A percentile compares a stretch with the other conserved stretches of the same genome.
These are phyloP conservation scores for Drosophila phalerata DNA, from an alignment of 2,888 invertebrate genomes.

Conservation along the genomic window DNA sequence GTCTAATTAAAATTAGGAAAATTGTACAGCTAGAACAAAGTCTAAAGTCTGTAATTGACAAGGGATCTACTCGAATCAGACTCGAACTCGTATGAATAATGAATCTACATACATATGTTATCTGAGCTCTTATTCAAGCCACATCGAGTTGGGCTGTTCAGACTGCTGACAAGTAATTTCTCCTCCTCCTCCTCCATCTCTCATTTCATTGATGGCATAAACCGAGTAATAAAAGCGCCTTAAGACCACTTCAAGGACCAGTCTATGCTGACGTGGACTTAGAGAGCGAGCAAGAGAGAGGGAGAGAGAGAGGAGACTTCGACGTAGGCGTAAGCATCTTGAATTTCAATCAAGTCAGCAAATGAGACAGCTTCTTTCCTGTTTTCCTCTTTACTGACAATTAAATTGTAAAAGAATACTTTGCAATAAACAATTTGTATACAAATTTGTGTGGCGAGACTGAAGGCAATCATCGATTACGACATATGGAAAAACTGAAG, in stretches of 20 bases:
- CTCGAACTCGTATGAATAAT: constrained; percentile 15
- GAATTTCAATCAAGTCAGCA: constrained; percentile 18
- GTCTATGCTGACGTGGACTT: constrained; percentile 6
- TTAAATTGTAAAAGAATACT: constrained; percentile 30
- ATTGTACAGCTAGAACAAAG: constrained; percentile 7
- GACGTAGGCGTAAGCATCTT: constrained; percentile 10
- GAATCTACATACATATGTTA: constrained; percentile 21
- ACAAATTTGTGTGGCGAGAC: constrained; percentile 14
- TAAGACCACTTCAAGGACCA: constrained; percentile 39
- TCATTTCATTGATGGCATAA: constrained; percentile 9
- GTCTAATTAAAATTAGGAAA: constrained; percentile 45
- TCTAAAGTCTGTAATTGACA: constrained; percentile 36
- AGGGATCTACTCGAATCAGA: constrained; percentile 11
- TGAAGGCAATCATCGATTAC: constrained; percentile 31
- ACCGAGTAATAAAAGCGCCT: constrained; percentile 23
- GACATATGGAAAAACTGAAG: constrained; percentile 11
- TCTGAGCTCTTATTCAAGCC: constrained; percentile 1
- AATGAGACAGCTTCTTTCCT: not conserved
- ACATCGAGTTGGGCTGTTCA: not conserved
- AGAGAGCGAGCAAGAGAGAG: too few species aligned
- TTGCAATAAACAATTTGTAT: constrained; percentile 23
- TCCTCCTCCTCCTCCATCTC: not conserved
- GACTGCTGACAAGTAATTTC: not conserved
- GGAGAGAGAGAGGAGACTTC: not conserved
- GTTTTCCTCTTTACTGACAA: constrained; percentile 22